Evolutionary conservation across 2,797 vertebrate species (phyloP).

Genomic region (Onychomys leucogaster): DNA sequence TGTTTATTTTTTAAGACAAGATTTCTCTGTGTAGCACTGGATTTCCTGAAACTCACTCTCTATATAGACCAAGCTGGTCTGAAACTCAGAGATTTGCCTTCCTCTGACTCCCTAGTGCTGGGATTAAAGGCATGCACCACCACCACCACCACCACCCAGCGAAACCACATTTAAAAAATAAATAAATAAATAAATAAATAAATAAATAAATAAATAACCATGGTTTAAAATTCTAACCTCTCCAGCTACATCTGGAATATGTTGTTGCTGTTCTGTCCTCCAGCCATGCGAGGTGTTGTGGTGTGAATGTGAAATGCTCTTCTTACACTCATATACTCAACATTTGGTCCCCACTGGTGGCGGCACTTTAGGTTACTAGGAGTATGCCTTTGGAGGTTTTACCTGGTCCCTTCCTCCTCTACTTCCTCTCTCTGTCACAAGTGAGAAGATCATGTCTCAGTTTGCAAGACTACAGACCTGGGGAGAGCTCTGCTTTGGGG

Average conservation of each 20-base stretch:
- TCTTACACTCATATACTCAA: neutral
- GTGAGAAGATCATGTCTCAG: neutral
- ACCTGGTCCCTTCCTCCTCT: neutral
- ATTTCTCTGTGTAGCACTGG: neutral
- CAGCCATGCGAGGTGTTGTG: fast-evolving
- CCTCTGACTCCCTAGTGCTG: neutral
- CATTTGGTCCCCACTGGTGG: neutral
- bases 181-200: neutral
- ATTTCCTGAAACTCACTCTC: neutral
- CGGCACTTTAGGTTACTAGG: neutral
- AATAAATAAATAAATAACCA: too few relatives aligned
- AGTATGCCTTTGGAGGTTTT: neutral
- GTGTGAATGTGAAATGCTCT: neutral
- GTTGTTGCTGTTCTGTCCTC: neutral
- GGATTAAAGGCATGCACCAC: neutral
- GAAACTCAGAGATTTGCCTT: too few relatives aligned
- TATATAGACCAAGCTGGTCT: too few relatives aligned
- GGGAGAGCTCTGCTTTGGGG: too few relatives aligned
- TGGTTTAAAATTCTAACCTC: neutral
- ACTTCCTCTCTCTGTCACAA: neutral
- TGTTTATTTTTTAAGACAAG: neutral
- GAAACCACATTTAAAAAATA: neutral
- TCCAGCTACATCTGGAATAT: neutral
- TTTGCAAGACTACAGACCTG: too few relatives aligned
- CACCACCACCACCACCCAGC: neutral